Evolutionary conservation across 2,797 vertebrate species (phyloP), one percentile per base, ranked within the genome.

Genomic region (Melanotaenia pygmaea): DNA sequence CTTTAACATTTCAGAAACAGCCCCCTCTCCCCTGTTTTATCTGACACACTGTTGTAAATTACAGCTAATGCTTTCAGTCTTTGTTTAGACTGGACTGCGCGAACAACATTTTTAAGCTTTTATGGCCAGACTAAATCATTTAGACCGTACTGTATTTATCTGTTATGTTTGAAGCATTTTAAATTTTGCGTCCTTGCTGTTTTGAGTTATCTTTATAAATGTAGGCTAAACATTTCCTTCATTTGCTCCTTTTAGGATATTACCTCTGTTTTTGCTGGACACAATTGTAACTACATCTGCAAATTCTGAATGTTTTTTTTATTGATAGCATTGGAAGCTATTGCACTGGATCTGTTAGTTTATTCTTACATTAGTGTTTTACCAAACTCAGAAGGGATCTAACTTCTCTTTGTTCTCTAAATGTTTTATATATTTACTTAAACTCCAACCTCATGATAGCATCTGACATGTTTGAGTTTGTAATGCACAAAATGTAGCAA

Each of bases 401-500:
- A 26, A 16, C 5, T 30, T 28, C 26, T 56, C 26, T 5, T 50
- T 30, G 13, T 28, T 8, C 26, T 56, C 14, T 30, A 16, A 56
- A 56, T 30, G 11, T 47, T 65, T 64, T 40, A 50, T 34, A 40
- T 22, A 74, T 76, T 70, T 62, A 43, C 54, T 71, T 54, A 40
- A 59, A 60, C n/a, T 37, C 35, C 32, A 18, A n/a, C 22, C 12
- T 13, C 24, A 12, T 62, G 60, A 73, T 32, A 64, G 18, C 53
- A 37, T 59, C 16, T 72, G 59, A 63, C 34, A 34, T 56, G 54
- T 58, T 73, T 70, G 13, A 70, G 38, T 18, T 40, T 38, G 16
- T 64, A 56, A 24, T 8, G 24, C 26, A 9, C 32, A 51, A 74
- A 28, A 50, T 63, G 34, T 9, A 59, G 54, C 57, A n/a, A 30